Conservation (phyloP, 2,888 invertebrate genomes). For the Tenthredo livida region DNA sequence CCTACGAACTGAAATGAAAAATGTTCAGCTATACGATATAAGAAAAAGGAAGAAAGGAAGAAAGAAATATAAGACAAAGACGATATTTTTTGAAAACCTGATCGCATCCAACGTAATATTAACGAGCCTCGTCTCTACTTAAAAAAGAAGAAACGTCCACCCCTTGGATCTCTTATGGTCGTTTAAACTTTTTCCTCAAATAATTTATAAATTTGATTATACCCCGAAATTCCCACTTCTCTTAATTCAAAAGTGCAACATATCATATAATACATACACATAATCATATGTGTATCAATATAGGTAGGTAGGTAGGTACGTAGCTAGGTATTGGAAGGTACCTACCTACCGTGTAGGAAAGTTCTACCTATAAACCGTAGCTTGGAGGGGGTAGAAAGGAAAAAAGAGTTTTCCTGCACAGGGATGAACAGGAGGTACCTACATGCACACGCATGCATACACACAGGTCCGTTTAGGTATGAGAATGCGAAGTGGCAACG, state of each 20-base stretch:
- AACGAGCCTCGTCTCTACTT: too few species aligned
- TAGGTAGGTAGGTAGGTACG: too few species aligned
- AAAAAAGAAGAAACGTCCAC: conserved; percentile 50
- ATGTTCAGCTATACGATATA: too few species aligned
- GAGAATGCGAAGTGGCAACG: neutral
- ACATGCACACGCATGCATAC: neutral
- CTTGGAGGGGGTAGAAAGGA: conserved; percentile 15
- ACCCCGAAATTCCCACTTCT: conserved; percentile 63
- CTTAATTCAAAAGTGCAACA: too few species aligned
- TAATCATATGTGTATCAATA: too few species aligned
- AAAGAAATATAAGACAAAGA: too few species aligned
- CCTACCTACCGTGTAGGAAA: neutral
- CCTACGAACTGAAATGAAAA: too few species aligned
- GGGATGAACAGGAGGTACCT: neutral
- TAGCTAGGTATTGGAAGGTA: too few species aligned
- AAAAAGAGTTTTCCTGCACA: neutral
- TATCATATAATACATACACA: too few species aligned
- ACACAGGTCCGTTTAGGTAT: neutral
- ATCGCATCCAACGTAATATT: too few species aligned
- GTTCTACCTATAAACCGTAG: neutral
- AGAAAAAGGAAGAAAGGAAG: too few species aligned
- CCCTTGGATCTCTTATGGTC: conserved; percentile 67
- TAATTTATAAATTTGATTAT: conserved; percentile 76
- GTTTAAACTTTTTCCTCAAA: conserved; percentile 75
- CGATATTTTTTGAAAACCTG: too few species aligned